Conservation (phyloP, 1,140 invertebrate species). For the Hetaerina americana region DNA sequence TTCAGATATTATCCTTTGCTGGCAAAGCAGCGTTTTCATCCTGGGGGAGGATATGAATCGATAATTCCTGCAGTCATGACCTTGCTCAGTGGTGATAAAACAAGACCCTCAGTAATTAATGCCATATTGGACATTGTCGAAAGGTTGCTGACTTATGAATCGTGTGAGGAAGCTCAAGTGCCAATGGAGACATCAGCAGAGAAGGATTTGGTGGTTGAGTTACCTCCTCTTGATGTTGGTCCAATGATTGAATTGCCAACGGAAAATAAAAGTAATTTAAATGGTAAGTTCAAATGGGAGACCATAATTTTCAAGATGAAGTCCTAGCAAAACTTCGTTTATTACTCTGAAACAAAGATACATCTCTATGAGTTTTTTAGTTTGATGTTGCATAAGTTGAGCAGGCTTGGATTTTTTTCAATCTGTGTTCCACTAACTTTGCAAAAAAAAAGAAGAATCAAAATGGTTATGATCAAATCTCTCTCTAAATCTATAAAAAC, state of each 20-base stretch:
- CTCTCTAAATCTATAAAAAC: no score
- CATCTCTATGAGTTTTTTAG: no score
- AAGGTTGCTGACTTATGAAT: conserved; percentile 53
- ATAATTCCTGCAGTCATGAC: conserved; percentile 51
- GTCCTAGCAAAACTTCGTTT: no score
- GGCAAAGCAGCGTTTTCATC: conserved; percentile 36
- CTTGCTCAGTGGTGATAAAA: conserved; percentile 52
- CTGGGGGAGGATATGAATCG: conserved; percentile 27
- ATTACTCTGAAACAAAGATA: no score
- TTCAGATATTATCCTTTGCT: conserved; percentile 55
- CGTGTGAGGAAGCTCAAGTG: conserved; percentile 34
- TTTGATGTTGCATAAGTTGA: no score
- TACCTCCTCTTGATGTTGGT: background rate
- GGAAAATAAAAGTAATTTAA: background rate
- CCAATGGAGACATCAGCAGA: conserved; percentile 22
- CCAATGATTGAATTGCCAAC: background rate
- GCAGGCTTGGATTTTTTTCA: no score
- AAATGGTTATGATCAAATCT: no score
- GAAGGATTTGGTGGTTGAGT: conserved; percentile 2
- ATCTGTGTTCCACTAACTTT: no score
- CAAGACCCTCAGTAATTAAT: conserved; percentile 46
- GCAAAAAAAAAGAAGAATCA: no score
- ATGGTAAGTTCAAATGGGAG: background rate
- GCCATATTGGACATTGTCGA: conserved; percentile 66
- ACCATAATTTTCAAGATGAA: no score